Percentiles rank a stretch among this genome's conserved stretches.
These are phyloP conservation scores for Drosophila stalkeri DNA, from an alignment of 2,888 invertebrate genomes.

Conservation along the genomic window DNA sequence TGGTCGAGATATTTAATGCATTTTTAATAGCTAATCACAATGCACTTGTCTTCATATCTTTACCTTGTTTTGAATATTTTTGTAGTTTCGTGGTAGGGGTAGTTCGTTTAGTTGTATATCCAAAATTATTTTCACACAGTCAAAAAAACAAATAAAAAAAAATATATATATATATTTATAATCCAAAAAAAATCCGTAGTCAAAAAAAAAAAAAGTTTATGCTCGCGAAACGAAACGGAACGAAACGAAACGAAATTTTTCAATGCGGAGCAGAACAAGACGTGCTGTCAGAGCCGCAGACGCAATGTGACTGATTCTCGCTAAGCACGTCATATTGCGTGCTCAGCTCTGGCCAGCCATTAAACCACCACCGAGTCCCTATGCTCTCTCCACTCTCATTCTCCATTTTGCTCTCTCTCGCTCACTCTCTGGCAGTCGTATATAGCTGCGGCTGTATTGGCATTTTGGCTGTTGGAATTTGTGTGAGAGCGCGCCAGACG, in stretches of 20 bases:
- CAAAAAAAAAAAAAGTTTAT: slow-evolving; percentile 18
- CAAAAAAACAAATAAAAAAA: slow-evolving; percentile 11
- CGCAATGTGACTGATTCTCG: slow-evolving; percentile 67
- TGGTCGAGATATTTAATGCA: slow-evolving; percentile 26
- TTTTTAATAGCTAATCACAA: slow-evolving; percentile 31
- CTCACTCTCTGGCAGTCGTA: background rate
- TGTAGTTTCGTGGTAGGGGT: background rate
- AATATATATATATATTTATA: slow-evolving; percentile 13
- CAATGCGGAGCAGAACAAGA: slow-evolving; percentile 13
- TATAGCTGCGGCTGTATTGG: slow-evolving; percentile 10
- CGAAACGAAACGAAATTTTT: background rate
- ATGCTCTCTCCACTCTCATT: background rate
- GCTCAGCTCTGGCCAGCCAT: slow-evolving; percentile 40
- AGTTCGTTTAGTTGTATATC: background rate
- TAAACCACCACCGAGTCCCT: slow-evolving; percentile 11
- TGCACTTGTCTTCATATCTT: slow-evolving; percentile 41
- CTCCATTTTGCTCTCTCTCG: background rate
- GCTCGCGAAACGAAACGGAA: slow-evolving; percentile 10
- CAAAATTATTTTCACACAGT: slow-evolving; percentile 24
- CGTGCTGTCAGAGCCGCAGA: slow-evolving; percentile 49
- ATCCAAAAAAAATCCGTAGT: slow-evolving; percentile 17
- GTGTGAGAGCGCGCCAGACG: slow-evolving; percentile 13
- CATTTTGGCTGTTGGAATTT: slow-evolving; percentile 22
- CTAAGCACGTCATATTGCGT: slow-evolving; percentile 58
- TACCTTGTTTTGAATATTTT: slow-evolving; percentile 28